Conservation (phyloP, 2,888 invertebrate species). For the Diaperis boleti region DNA sequence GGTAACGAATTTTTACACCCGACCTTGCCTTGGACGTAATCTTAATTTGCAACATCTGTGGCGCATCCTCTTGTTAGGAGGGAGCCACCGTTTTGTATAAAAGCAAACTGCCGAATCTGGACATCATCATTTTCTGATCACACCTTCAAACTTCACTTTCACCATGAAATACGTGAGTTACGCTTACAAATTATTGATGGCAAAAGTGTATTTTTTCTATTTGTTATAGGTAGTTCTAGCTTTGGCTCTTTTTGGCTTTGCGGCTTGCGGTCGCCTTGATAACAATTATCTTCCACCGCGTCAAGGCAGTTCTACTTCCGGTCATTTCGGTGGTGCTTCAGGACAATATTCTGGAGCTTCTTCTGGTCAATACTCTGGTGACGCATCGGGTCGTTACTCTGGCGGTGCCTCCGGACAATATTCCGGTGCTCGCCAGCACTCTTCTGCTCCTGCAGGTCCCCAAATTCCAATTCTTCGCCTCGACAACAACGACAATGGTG, state of each 20-base stretch:
- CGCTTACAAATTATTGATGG: no score
- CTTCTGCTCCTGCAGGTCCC: slow-evolving; percentile 46
- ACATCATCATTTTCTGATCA: no score
- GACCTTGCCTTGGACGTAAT: no score
- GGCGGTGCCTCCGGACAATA: slow-evolving; percentile 41
- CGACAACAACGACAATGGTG: slow-evolving; percentile 59
- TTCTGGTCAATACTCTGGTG: slow-evolving; percentile 37
- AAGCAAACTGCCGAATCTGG: no score
- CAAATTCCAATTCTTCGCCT: slow-evolving; percentile 55
- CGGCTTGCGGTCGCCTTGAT: slow-evolving; percentile 56
- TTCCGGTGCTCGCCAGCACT: slow-evolving; percentile 46
- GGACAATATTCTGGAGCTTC: no score
- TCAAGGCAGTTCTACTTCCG: no score
- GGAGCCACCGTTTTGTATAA: no score
- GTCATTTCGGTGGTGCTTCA: slow-evolving; percentile 41
- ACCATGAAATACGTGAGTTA: no score
- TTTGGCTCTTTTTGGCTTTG: slow-evolving; percentile 53
- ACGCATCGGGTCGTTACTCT: slow-evolving; percentile 40
- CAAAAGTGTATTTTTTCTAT: not conserved
- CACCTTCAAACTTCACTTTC: no score
- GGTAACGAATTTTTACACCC: no score
- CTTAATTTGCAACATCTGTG: no score
- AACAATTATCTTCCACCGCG: slow-evolving; percentile 52
- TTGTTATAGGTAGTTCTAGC: slow-evolving; percentile 48
- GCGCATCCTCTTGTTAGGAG: no score